Percentiles rank a stretch among this genome's conserved stretches.
phyloP scores from a whole-genome alignment of 1,140 invertebrate genomes.

The Cotesia chilonis region DNA sequence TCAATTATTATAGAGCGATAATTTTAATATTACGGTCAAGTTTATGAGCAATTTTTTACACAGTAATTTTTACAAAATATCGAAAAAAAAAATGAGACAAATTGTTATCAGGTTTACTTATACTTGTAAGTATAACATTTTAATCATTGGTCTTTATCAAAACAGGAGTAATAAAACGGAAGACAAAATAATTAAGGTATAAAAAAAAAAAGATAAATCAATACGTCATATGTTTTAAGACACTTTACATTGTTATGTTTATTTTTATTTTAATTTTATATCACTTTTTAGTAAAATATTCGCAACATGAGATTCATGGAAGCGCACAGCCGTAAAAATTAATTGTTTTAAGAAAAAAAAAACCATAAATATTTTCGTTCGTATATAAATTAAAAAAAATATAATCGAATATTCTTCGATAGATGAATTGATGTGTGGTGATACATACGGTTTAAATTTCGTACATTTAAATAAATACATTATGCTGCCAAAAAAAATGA shows the following conservation, averaged over 20 bases:
- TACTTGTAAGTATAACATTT: constrained; percentile 6
- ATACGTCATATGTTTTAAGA: constrained; percentile 10
- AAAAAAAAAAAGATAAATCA: constrained; percentile 8
- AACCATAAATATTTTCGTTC: not conserved
- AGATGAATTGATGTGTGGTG: not conserved
- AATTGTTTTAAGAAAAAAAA: constrained; percentile 9
- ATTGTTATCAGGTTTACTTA: not conserved
- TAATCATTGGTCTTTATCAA: not conserved
- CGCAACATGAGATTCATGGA: constrained; percentile 36
- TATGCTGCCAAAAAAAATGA: not conserved
- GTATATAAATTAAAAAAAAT: not conserved
- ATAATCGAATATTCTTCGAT: not conserved
- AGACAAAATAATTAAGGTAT: not conserved
- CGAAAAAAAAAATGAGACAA: not conserved
- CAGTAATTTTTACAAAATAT: not conserved
- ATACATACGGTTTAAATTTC: not conserved
- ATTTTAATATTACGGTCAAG: too few relatives aligned
- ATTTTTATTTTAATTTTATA: not conserved
- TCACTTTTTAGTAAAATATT: not conserved
- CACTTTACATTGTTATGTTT: constrained; percentile 1
- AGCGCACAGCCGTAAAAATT: constrained; percentile 33
- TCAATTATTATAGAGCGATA: too few relatives aligned
- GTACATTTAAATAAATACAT: not conserved
- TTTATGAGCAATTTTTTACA: too few relatives aligned
- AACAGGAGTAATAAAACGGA: not conserved